phyloP scores from a whole-genome alignment of 2,797 vertebrate genomes.

The Danio choprae region DNA sequence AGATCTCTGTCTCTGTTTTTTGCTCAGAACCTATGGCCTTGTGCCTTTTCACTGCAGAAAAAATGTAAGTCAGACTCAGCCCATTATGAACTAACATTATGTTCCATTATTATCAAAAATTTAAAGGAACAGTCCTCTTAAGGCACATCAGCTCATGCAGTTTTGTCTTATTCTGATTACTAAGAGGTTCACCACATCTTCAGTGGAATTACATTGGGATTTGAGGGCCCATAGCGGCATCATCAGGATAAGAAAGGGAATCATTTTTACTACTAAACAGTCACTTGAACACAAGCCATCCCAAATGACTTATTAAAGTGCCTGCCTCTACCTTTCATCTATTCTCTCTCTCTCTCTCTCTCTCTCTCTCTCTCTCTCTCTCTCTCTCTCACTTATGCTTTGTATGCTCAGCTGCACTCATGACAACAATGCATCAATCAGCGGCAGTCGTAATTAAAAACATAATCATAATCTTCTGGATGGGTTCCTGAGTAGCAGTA shows the following conservation, averaged over 20 bases:
- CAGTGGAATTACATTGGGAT: constrained; percentile 38
- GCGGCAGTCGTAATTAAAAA: constrained; percentile 35
- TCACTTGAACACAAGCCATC: constrained; percentile 44
- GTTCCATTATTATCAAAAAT: no score
- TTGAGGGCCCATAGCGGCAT: constrained; percentile 69
- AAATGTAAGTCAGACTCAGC: no score
- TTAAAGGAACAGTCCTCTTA: background rate
- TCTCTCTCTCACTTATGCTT: background rate
- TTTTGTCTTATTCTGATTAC: background rate
- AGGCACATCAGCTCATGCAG: background rate
- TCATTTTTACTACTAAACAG: constrained; percentile 31
- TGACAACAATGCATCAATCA: constrained; percentile 47
- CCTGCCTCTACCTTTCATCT: background rate
- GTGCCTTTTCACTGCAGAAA: no score
- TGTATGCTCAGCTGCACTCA: constrained; percentile 29
- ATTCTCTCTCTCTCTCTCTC: background rate
- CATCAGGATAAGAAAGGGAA: constrained; percentile 54
- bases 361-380: background rate
- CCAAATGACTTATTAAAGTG: constrained; percentile 38
- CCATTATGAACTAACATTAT: no score
- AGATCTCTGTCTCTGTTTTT: no score
- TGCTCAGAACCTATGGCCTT: no score
- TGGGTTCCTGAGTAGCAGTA: background rate
- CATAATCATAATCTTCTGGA: constrained; percentile 32
- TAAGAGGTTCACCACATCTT: constrained; percentile 23